Evolutionary conservation across 1,140 invertebrate genomes (phyloP), one percentile per base, ranked within the genome.

Genomic region (Caenorhabditis tropicalis): DNA sequence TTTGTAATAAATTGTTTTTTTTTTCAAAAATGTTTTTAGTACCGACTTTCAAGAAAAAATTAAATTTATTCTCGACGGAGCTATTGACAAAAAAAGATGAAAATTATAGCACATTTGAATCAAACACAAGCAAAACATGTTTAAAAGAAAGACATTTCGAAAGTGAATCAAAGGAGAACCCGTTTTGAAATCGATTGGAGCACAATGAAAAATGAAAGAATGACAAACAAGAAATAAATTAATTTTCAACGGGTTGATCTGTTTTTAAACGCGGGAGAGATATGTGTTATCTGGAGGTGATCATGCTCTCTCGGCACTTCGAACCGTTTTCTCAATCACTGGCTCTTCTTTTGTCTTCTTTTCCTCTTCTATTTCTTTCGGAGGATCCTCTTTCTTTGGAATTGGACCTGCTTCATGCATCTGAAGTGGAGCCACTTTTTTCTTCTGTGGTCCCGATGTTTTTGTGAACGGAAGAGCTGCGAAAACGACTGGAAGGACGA

Each of bases 381-480:
- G 19, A 19, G 60, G 60, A 6, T 74, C 65, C 10, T 74, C 65
- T 10, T 74, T 74, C 36, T 74, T 46, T 43, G 65, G 65, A 74
- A 74, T 74, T 29, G 65, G 65, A 27, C 65, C 65, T 16, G 65
- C 36, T 43, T 74, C 65, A n/a, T 74, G 65, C 65, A 74, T 74
- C n/a, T 74, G 65, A 5, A 74, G 29, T 46, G 65, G 65, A 2
- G 65, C 65, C 10, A 74, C n/a, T n/a, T 74, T 74, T 46, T 74
- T 74, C 65, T 74, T 74, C n/a, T 74, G 65, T 3, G 65, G 65
- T 24, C 65, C 65, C 15, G 83, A 60, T 36, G 70, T 39, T 83
- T 90, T 90, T 15, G 87, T 83, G 82, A 90, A 91, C 24, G 90
- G 90, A 51, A 90, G 88, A 39, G 85, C 83, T 0, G 92, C 91